phyloP scores from a whole-genome alignment of 2,797 vertebrate species.

The Potorous gilbertii region DNA sequence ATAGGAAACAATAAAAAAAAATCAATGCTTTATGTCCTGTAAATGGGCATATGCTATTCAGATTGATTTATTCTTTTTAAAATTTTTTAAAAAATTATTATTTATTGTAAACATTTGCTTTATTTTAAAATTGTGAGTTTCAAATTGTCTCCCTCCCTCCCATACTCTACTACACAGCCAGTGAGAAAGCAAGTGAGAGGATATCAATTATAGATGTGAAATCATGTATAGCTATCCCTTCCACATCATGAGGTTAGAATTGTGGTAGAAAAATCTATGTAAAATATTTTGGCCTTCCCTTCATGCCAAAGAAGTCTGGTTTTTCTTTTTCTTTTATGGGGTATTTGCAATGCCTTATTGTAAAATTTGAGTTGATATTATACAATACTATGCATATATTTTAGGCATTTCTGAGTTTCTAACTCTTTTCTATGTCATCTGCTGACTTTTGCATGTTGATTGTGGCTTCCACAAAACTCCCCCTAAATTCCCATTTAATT shows the following conservation, averaged over 20 bases:
- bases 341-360: not conserved
- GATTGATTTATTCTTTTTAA: not conserved
- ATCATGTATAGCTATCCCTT: not conserved
- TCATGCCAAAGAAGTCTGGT: not conserved
- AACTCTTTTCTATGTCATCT: not conserved
- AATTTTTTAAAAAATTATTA: too few species aligned
- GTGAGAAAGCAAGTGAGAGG: not conserved
- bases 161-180: not conserved
- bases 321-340: not conserved
- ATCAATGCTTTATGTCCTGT: not conserved
- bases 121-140: not conserved
- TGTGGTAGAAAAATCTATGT: not conserved
- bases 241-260: not conserved
- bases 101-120: not conserved
- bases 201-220: not conserved
- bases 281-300: not conserved
- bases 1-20: not conserved
- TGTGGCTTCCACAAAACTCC: not conserved
- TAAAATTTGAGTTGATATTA: not conserved
- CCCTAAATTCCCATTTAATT: not conserved
- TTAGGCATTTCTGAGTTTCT: not conserved
- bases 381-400: not conserved
- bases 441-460: not conserved
- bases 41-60: not conserved
- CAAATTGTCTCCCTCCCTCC: not conserved